A percentile compares a stretch with the other conserved stretches of the same genome.
These are phyloP conservation scores for Scaptodrosophila lebanonensis DNA, from an alignment of 1,140 invertebrate species.

Conservation along the genomic window DNA sequence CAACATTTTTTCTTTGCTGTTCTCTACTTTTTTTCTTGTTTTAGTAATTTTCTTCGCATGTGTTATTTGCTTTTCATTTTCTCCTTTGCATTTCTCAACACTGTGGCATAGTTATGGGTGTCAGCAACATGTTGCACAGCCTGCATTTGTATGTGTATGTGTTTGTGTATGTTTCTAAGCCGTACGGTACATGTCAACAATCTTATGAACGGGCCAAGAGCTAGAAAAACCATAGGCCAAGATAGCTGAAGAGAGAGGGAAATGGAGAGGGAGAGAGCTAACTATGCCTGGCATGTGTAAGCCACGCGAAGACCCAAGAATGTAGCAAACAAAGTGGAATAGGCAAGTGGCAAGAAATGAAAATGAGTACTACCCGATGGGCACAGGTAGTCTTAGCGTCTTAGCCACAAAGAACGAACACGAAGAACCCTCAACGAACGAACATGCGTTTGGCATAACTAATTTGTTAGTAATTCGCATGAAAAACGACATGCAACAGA, in stretches of 20 bases:
- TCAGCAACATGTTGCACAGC: too few species aligned
- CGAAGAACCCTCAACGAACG: too few species aligned
- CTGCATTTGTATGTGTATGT: too few species aligned
- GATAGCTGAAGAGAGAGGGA: not conserved
- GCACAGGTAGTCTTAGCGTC: too few species aligned
- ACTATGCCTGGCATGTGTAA: slow-evolving; percentile 25
- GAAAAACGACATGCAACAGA: slow-evolving; percentile 15
- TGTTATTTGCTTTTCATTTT: slow-evolving; percentile 9
- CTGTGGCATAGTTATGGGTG: too few species aligned
- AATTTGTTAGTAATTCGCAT: slow-evolving; percentile 50
- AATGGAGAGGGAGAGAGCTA: not conserved
- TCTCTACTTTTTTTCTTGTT: slow-evolving; percentile 23
- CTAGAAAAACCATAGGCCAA: slow-evolving; percentile 1
- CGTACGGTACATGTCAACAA: too few species aligned
- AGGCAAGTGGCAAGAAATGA: slow-evolving; percentile 12
- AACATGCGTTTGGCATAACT: slow-evolving; percentile 57
- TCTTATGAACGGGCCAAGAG: not conserved
- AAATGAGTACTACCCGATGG: slow-evolving; percentile 1
- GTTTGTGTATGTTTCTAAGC: too few species aligned
- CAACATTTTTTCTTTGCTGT: slow-evolving; percentile 26
- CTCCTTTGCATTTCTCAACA: not conserved
- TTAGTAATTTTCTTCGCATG: slow-evolving; percentile 17
- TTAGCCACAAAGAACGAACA: too few species aligned
- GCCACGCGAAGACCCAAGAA: slow-evolving; percentile 8
- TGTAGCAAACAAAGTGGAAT: slow-evolving; percentile 9